Evolutionary conservation across 2,888 invertebrate species (phyloP), one percentile per base, ranked within the genome.

Genomic region (Schizaphis graminum): DNA sequence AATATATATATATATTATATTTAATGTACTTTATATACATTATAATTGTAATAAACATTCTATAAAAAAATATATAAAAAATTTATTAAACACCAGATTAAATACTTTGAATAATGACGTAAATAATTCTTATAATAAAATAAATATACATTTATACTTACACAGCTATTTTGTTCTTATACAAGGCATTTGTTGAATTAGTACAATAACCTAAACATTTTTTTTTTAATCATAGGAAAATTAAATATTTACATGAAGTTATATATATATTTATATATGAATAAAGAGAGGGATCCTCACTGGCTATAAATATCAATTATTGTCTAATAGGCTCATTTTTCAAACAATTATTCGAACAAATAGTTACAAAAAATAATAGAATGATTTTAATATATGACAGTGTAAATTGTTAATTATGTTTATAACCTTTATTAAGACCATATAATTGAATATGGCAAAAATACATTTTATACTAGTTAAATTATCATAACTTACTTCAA

Each of bases 171-270:
- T 35, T 92, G 10, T 28, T 92, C 41, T 88, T 92, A 4, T 49
- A 88, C 13, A 67, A 35, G 0, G 5, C 3, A 0, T 26, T n/a
- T 44, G 57, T 57, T 61, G 47, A 57, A 2, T 24, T 41, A 0
- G 3, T 49, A 92, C 49, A 87, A 88, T 57, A 88, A 61, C 41
- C 92, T 92, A 92, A 87, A 91, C 3, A 77, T 53, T 53, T 35
- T 61, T 90, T 77, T 47, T 89, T 13, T 21, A 61, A 7, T 21
- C 8, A 77, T 35, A 35, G 8, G 8, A 21, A 53, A 88, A 4
- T 88, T 35, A 88, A 88, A 88, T n/a, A 53, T 88, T 53, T 53
- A 35, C 35, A 88, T 53, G 3, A 35, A 21, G 0, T 53, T 53
- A 49, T 53, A 49, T 8, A 35, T 21, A 10, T n/a, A 44, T 44